Conservation (phyloP, 2,888 invertebrate species). For the Ochropleura plecta region DNA sequence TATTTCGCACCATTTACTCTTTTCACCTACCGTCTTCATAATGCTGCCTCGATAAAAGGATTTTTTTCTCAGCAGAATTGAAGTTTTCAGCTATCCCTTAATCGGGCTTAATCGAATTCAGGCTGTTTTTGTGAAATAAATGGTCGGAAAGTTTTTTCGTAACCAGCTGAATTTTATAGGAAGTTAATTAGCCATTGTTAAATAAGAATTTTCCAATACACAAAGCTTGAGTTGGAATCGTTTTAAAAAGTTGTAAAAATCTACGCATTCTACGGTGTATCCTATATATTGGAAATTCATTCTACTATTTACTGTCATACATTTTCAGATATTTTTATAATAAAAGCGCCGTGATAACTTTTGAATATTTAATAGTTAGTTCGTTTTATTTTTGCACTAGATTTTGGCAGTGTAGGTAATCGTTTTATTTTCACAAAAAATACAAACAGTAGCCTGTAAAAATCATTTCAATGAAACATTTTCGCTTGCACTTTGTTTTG, state of each 20-base stretch:
- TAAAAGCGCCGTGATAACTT: not conserved
- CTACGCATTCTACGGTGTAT: not conserved
- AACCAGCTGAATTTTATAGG: conserved; percentile 40
- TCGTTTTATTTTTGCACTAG: conserved; percentile 19
- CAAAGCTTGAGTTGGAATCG: conserved; percentile 3
- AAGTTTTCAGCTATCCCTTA: conserved; percentile 82
- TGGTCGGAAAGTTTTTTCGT: conserved; percentile 50
- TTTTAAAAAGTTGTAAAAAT: conserved; percentile 9
- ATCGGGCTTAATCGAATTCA: conserved; percentile 80
- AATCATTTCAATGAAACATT: not conserved
- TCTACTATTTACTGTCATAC: not conserved
- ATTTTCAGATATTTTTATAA: conserved; percentile 9
- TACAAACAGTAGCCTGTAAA: not conserved
- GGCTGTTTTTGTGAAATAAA: conserved; percentile 67
- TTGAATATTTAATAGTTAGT: conserved; percentile 18
- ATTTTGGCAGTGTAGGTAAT: not conserved
- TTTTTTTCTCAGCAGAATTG: conserved; percentile 81
- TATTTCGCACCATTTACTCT: conserved; percentile 90
- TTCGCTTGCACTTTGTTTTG: not conserved
- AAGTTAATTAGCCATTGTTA: conserved; percentile 50
- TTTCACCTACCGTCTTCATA: conserved; percentile 88
- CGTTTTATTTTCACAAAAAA: conserved; percentile 13
- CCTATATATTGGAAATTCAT: not conserved
- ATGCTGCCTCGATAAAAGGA: conserved; percentile 84
- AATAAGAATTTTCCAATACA: conserved; percentile 36